Conservation (phyloP, 2,797 vertebrate species). For the Melanotaenia boesemani region DNA sequence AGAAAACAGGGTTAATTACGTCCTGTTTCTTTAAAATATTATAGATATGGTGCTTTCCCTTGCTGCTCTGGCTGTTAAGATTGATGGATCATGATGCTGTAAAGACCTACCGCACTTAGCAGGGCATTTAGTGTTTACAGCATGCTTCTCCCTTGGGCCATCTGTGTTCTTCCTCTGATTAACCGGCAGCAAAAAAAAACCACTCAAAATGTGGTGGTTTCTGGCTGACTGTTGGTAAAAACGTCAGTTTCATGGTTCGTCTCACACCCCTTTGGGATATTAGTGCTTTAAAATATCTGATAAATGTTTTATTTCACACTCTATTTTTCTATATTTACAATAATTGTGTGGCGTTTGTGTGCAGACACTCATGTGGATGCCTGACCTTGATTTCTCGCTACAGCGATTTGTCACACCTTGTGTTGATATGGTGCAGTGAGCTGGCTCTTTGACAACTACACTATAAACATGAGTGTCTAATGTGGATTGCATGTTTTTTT, state of each 20-base stretch:
- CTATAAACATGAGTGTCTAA: constrained; percentile 46
- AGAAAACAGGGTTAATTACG: constrained; percentile 40
- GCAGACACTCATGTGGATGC: constrained; percentile 10
- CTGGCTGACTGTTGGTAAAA: constrained; percentile 41
- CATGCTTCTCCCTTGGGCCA: constrained; percentile 57
- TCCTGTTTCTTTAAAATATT: constrained; percentile 56
- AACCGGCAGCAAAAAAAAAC: constrained; percentile 62
- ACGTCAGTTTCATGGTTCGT: constrained; percentile 48
- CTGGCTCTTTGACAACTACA: constrained; percentile 56
- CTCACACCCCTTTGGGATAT: constrained; percentile 23
- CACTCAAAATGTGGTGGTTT: constrained; percentile 40
- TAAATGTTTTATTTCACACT: constrained; percentile 61
- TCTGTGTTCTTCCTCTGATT: constrained; percentile 71
- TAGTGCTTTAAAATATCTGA: constrained; percentile 40
- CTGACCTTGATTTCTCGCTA: constrained; percentile 58
- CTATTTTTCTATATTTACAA: constrained; percentile 48
- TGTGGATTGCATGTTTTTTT: constrained; percentile 43
- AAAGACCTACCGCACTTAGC: constrained; percentile 69
- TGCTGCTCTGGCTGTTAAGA: constrained; percentile 52
- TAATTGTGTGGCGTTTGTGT: constrained; percentile 24
- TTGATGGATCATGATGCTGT: constrained; percentile 67
- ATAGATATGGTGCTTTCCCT: constrained; percentile 45
- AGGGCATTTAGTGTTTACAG: constrained; percentile 69
- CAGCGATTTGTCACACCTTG: constrained; percentile 66
- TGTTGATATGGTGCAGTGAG: constrained; percentile 62